Conservation (phyloP, 2,888 invertebrate species). For the Girardia tigrina region DNA sequence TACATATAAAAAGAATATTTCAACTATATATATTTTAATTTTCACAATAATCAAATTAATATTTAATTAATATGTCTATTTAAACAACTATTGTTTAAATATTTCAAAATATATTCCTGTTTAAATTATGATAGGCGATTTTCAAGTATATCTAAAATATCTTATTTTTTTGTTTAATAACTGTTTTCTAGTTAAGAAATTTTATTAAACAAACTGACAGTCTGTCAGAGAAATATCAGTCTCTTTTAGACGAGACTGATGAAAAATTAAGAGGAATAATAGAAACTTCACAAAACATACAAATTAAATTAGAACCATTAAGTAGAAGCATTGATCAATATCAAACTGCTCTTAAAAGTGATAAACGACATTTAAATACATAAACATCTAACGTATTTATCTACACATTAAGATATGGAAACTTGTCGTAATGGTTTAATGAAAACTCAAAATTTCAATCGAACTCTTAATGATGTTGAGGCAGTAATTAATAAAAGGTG, state of each 20-base stretch:
- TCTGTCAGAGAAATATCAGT: neutral
- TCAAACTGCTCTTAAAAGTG: constrained; percentile 19
- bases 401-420: constrained; percentile 27
- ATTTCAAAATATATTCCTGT: too few relatives aligned
- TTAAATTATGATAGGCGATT: too few relatives aligned
- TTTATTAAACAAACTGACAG: constrained; percentile 1
- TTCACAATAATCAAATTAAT: too few relatives aligned
- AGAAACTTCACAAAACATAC: constrained; percentile 26
- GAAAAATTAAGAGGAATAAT: constrained; percentile 23
- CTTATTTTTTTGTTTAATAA: too few relatives aligned
- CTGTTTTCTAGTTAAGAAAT: neutral
- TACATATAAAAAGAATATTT: too few relatives aligned
- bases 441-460: constrained; percentile 21
- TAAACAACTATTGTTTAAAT: too few relatives aligned
- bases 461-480: constrained; percentile 24
- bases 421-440: constrained; percentile 24
- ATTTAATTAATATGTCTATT: too few relatives aligned
- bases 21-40: too few relatives aligned
- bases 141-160: too few relatives aligned
- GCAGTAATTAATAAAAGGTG: constrained; percentile 18
- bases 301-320: constrained; percentile 14
- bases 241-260: constrained; percentile 19
- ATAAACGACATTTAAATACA: too few relatives aligned
- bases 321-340: constrained; percentile 25
- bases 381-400: too few relatives aligned